A percentile compares a stretch with the other conserved stretches of the same genome.
phyloP scores from a whole-genome alignment of 1,140 invertebrate genomes.

The Drosophila aff. region DNA sequence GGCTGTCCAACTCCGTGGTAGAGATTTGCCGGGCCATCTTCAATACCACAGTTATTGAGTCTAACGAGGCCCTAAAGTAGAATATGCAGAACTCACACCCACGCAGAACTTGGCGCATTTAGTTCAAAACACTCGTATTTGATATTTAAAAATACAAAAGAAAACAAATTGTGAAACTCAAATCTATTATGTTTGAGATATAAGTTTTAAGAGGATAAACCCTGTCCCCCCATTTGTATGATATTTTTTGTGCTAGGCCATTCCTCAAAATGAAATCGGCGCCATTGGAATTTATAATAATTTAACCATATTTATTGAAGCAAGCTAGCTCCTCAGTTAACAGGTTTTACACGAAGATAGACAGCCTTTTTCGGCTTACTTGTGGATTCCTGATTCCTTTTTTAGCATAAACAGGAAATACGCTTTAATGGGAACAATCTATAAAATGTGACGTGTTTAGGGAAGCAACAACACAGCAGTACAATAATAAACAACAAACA shows the following conservation, averaged over 20 bases:
- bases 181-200: conserved; percentile 12
- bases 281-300: conserved; percentile 40
- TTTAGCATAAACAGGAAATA: conserved; percentile 27
- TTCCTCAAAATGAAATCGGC: no score
- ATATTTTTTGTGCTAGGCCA: conserved; percentile 52
- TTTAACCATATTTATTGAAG: conserved; percentile 62
- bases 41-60: conserved; percentile 79
- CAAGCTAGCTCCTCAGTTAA: conserved; percentile 23
- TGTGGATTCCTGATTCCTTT: conserved; percentile 15
- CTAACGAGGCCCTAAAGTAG: conserved; percentile 67
- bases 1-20: conserved; percentile 68
- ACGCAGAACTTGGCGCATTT: conserved; percentile 44
- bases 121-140: conserved; percentile 39
- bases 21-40: conserved; percentile 79
- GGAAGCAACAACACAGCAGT: conserved; percentile 53
- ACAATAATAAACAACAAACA: conserved; percentile 29
- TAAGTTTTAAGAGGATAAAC: conserved; percentile 2
- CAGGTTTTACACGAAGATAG: conserved; percentile 28
- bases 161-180: conserved; percentile 3
- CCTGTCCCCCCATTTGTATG: conserved; percentile 45
- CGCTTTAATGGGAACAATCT: conserved; percentile 32
- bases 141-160: conserved; percentile 41
- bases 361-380: conserved; percentile 7
- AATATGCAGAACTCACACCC: neutral
- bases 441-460: conserved; percentile 69